Base-by-base conservation (phyloP, 2,797 vertebrate species). In the Trichosurus vulpecula region DNA sequence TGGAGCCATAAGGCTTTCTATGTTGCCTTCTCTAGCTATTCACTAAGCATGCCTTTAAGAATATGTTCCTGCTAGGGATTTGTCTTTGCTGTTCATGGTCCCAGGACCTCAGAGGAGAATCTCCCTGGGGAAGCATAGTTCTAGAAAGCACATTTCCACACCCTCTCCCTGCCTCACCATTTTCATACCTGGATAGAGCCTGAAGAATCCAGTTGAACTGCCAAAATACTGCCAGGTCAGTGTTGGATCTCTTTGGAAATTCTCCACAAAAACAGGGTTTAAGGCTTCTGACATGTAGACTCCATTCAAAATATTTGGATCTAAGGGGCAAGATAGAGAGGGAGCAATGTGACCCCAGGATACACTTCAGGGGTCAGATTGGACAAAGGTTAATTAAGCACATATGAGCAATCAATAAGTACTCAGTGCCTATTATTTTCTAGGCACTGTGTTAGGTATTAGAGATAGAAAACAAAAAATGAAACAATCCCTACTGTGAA, bases 211-310 rank as follows among this genome's bases (percentile, higher is more conserved):
- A 0, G 99, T 98, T 27, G 99, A 98, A 52, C 99, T 99, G 97
- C 99, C 99, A 55, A 99, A 99, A 98, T 99, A 99, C 96, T 99
- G 99, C 99, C 99, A 99, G 47, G 99, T 99, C 94, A 99, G 98
- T 0, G 99, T 99, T 0, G 99, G 99, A 95, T 99, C 99, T 97
- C 99, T 99, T 97, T 99, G 98, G 89, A 99, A 99, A 98, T 99
- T 99, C 53, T 99, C 99, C 90, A 99, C 98, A 94, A 99, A 99
- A 90, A 99, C 95, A 0, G 99, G 98, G 87, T 99, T 99, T 96
- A 99, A 98, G 14, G 99, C 99, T 98, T 99, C 99, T 0, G 99
- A 99, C 99, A 99, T 99, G 96, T 99, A 99, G 92, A 99, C 99
- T 0, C 99, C 99, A 2, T 99, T 99, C 91, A 99, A 97, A 97